phyloP scores from a whole-genome alignment of 2,797 vertebrate genomes.

The Halcyon smyrnensis region DNA sequence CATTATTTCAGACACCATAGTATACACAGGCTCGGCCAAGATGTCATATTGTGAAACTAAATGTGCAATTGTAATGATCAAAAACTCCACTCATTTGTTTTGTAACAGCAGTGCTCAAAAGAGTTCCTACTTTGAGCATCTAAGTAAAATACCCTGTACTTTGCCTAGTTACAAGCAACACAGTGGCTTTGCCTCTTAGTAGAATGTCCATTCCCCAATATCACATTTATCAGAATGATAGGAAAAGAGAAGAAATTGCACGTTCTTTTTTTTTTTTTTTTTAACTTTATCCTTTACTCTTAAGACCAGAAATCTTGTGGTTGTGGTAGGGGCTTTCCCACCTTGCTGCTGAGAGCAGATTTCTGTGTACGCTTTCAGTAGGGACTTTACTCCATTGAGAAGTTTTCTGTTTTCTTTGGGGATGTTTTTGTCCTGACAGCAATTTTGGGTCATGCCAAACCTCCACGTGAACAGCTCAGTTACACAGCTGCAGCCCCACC shows the following conservation, averaged over 20 bases:
- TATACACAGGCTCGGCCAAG: not conserved
- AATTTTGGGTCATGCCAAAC: not conserved
- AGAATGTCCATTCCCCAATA: not conserved
- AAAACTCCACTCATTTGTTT: not conserved
- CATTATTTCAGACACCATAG: not conserved
- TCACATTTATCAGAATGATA: not conserved
- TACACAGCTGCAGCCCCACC: slow-evolving; percentile 28
- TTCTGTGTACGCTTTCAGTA: not conserved
- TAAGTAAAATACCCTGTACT: not conserved
- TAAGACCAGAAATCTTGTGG: not conserved
- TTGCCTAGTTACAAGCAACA: not conserved
- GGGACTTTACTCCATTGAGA: not conserved
- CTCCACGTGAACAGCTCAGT: not conserved
- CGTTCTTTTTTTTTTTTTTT: not conserved
- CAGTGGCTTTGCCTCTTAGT: not conserved
- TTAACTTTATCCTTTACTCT: not conserved
- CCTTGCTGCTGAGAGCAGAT: not conserved
- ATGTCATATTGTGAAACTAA: not conserved
- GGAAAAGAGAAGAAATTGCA: not conserved
- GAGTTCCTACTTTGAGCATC: not conserved
- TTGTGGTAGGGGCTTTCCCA: not conserved
- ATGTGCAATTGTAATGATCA: not conserved
- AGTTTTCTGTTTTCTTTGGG: not conserved
- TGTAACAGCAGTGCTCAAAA: not conserved
- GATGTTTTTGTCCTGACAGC: not conserved